phyloP scores from a whole-genome alignment of 2,113 vertebrate species.

The Dissostichus mawsoni region DNA sequence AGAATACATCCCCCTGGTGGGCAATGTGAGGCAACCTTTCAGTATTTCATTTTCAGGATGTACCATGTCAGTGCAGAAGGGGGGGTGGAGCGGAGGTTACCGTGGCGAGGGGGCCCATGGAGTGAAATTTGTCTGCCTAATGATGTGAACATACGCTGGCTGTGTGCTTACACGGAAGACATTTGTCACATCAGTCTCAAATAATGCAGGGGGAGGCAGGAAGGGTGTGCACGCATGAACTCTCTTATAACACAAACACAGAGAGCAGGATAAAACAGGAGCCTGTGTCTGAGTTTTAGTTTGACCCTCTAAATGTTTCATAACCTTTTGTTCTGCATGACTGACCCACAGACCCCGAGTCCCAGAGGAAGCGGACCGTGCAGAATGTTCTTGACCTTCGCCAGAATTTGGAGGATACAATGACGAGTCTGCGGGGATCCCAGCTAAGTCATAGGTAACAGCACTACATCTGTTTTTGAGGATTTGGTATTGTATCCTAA shows the following conservation, averaged over 20 bases:
- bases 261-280: not conserved
- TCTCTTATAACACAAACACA: not conserved
- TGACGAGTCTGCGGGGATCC: slow-evolving; percentile 95
- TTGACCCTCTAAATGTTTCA: slow-evolving; percentile 47
- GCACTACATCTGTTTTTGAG: not conserved
- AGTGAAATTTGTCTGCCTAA: slow-evolving; percentile 55
- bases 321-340: slow-evolving; percentile 47
- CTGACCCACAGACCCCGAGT: slow-evolving; percentile 90
- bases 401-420: slow-evolving; percentile 98
- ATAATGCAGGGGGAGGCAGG: slow-evolving; percentile 7
- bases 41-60: slow-evolving; percentile 28
- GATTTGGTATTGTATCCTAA: not conserved
- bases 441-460: slow-evolving; percentile 94
- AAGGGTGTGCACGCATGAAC: not conserved
- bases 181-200: slow-evolving; percentile 38
- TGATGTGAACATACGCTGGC: slow-evolving; percentile 48
- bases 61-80: slow-evolving; percentile 16
- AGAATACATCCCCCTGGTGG: slow-evolving; percentile 40
- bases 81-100: slow-evolving; percentile 23
- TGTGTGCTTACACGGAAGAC: slow-evolving; percentile 26
- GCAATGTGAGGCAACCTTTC: slow-evolving; percentile 4
- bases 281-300: not conserved
- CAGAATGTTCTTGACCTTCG: slow-evolving; percentile 98
- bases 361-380: slow-evolving; percentile 96
- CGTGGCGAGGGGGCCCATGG: slow-evolving; percentile 32